Percentiles rank a stretch among this genome's conserved stretches.
Evolutionary conservation across 2,113 vertebrate genomes (phyloP).

Genomic region (Passer montanus): DNA sequence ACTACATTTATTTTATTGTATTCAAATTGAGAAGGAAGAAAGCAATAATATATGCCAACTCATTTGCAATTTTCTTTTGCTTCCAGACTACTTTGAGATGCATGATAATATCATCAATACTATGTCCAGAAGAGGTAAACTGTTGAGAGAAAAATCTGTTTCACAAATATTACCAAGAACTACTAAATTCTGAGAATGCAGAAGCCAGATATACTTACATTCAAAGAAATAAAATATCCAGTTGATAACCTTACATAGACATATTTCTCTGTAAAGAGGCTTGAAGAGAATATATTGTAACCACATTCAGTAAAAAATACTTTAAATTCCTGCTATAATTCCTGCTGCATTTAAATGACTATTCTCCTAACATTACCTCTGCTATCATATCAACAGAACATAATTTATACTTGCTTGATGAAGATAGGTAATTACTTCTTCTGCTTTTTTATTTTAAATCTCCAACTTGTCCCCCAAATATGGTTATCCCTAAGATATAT

Average conservation of each 20-base stretch:
- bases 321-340: background rate
- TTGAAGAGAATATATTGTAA: background rate
- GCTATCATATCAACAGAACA: background rate
- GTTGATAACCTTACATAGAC: background rate
- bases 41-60: constrained; percentile 12
- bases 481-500: background rate
- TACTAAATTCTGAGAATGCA: background rate
- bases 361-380: background rate
- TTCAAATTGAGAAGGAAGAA: background rate
- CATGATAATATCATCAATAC: background rate
- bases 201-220: background rate
- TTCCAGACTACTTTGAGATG: constrained; percentile 2
- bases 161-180: background rate
- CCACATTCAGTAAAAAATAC: background rate
- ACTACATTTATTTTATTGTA: constrained; percentile 39
- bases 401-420: background rate
- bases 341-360: background rate
- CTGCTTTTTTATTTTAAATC: background rate
- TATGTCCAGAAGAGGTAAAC: constrained; percentile 23
- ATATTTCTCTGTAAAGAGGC: background rate
- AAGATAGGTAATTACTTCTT: background rate
- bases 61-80: constrained; percentile 36
- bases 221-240: background rate
- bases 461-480: background rate
- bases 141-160: background rate